Percentiles rank a stretch among this genome's conserved stretches.
Evolutionary conservation across 2,888 invertebrate species (phyloP).

Genomic region (Bugulina stolonifera): DNA sequence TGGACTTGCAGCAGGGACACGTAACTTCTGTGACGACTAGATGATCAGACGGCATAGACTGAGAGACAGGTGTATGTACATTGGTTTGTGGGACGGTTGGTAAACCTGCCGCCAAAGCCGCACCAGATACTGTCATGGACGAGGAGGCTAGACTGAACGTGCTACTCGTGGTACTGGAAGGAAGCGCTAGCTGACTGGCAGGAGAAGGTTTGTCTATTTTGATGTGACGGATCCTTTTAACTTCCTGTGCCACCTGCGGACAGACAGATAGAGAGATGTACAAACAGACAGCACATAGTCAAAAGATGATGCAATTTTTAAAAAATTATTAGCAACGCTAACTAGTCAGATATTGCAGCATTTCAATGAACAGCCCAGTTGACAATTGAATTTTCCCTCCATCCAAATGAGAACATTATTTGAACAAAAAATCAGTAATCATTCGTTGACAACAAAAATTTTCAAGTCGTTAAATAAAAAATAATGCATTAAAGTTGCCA

Average conservation of each 20-base stretch:
- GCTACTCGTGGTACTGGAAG: neutral
- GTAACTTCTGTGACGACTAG: neutral
- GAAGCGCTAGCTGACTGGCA: conserved; percentile 7
- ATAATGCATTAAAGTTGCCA: too few species aligned
- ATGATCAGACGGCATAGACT: neutral
- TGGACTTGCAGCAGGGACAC: conserved; percentile 7
- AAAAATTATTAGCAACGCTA: too few species aligned
- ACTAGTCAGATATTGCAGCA: too few species aligned
- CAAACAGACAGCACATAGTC: too few species aligned
- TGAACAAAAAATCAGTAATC: too few species aligned
- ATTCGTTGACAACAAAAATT: too few species aligned
- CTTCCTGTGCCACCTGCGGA: conserved; percentile 24
- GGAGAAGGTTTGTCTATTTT: conserved; percentile 25
- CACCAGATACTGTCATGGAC: neutral
- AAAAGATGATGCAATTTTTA: too few species aligned
- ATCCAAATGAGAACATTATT: too few species aligned
- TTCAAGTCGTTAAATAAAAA: too few species aligned
- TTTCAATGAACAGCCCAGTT: too few species aligned
- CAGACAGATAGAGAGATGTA: too few species aligned
- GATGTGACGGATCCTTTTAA: conserved; percentile 23
- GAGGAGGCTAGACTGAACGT: neutral
- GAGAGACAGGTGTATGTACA: neutral
- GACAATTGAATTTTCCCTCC: too few species aligned
- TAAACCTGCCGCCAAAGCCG: neutral
- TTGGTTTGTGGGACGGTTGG: neutral